Conservation (phyloP, 2,113 vertebrate species). For the Menidia beryllina region DNA sequence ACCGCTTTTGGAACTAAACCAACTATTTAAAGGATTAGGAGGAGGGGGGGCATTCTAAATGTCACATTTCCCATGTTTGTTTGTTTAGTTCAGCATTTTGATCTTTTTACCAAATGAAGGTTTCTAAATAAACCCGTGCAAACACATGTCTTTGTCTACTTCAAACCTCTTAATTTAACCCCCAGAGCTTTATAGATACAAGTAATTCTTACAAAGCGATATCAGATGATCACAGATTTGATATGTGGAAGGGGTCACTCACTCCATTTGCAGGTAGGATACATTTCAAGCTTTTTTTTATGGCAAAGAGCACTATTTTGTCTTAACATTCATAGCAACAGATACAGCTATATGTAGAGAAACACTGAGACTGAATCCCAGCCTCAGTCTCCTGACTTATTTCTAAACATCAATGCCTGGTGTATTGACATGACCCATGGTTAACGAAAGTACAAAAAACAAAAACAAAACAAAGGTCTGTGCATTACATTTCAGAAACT, state of each 20-base stretch:
- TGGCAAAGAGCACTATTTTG: background rate
- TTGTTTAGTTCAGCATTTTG: constrained; percentile 9
- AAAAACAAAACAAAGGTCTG: too few species aligned
- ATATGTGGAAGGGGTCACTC: background rate
- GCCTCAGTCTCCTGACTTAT: constrained; percentile 11
- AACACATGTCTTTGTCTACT: constrained; percentile 15
- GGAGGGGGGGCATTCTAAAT: constrained; percentile 4
- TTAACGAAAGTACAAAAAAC: too few species aligned
- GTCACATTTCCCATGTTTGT: constrained; percentile 32
- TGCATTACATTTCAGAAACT: constrained; percentile 33
- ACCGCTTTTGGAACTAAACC: constrained; percentile 5
- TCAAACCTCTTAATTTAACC: background rate
- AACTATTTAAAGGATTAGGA: constrained; percentile 19
- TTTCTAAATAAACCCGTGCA: constrained; percentile 72
- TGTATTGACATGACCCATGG: background rate
- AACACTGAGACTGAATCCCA: constrained; percentile 22
- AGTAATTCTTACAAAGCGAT: background rate
- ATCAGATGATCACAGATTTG: background rate
- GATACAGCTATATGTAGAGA: background rate
- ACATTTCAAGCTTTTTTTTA: background rate
- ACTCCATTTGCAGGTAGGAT: constrained; percentile 21
- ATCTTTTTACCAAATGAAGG: constrained; percentile 55
- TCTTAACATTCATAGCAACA: constrained; percentile 15
- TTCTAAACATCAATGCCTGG: constrained; percentile 8
- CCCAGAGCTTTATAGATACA: constrained; percentile 6